Base-by-base conservation (phyloP, 1,140 invertebrate genomes). In the Leptinotarsa undecemlineata region DNA sequence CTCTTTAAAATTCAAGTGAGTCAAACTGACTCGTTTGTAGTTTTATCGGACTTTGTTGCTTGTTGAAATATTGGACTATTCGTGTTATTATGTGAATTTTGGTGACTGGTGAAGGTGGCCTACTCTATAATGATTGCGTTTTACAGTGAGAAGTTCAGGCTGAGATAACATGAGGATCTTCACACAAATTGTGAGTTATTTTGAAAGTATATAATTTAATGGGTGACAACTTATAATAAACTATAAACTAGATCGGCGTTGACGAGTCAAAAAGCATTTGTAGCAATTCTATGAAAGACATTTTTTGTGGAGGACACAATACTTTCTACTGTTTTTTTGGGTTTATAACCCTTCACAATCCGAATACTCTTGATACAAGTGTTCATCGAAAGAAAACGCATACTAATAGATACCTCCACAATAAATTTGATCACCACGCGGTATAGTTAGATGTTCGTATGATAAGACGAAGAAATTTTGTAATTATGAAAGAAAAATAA, bases 91-190 rank as follows among this genome's bases (percentile, higher is more conserved):
- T 70, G 20, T 76, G 75, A 76, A 76, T 76, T 66, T 66, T 57
- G 1, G 62, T 48, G 68, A 72, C 75, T 74, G 69, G 62, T 73
- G 51, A 73, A 21, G 23, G 48, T 42, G 60, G 67, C 47, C 19
- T 19, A 70, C 48, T 67, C 26, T 57, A 62, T 48, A 73, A 78
- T 74, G 72, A 48, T 21, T 57, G 48, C n/a, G 62, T 73, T 73
- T 69, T 72, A 74, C 47, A 73, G 67, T 48, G 71, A 70, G 47
- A 71, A 75, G 57, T 75, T 75, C 19, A 76, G 71, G 77, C 48
- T 78, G 72, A 80, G 78, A 79, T 81, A 81, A 81, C 80, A 81
- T 81, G 80, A 80, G 74, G 77, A 77, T 81, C 77, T 81, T 74
- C 73, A 76, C 73, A 57, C 73, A 78, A 72, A 81, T 74, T 74